Conservation (phyloP, 1,140 invertebrate species). For the Spodoptera litura region DNA sequence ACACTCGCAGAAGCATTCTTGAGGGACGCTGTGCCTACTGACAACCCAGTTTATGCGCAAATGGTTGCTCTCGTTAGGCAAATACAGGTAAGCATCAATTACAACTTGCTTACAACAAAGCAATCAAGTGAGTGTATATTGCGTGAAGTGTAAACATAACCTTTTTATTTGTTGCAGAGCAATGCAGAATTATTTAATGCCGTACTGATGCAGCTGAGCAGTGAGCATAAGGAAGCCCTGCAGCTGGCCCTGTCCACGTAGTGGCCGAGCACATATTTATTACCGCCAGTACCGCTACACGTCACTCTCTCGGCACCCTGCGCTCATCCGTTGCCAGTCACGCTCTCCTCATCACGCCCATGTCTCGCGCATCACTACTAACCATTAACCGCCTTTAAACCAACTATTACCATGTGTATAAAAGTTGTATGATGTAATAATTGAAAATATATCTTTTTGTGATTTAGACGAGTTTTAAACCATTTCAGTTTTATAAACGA, state of each 20-base stretch:
- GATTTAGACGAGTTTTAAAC: slow-evolving; percentile 41
- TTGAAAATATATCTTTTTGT: slow-evolving; percentile 39
- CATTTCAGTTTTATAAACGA: slow-evolving; percentile 48
- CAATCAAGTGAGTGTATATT: too few relatives aligned
- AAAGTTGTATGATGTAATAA: slow-evolving; percentile 41
- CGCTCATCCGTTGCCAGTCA: slow-evolving; percentile 63
- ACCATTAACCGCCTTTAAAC: slow-evolving; percentile 52
- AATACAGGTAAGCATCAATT: slow-evolving; percentile 67
- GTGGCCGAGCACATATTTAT: slow-evolving; percentile 63
- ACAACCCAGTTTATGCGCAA: slow-evolving; percentile 91
- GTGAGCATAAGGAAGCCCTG: slow-evolving; percentile 93
- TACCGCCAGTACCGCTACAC: slow-evolving; percentile 47
- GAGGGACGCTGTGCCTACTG: slow-evolving; percentile 91
- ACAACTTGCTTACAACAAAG: background rate
- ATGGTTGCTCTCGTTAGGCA: slow-evolving; percentile 88
- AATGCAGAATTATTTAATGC: slow-evolving; percentile 94
- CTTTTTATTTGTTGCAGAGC: slow-evolving; percentile 63
- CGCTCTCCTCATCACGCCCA: slow-evolving; percentile 59
- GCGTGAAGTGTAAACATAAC: background rate
- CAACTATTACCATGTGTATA: slow-evolving; percentile 48
- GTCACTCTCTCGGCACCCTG: slow-evolving; percentile 49
- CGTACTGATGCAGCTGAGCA: slow-evolving; percentile 90
- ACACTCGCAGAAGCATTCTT: slow-evolving; percentile 96
- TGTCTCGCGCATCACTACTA: slow-evolving; percentile 48
- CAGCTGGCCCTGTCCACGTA: slow-evolving; percentile 88